phyloP scores from a whole-genome alignment of 2,797 vertebrate species.

The Characodon lateralis region DNA sequence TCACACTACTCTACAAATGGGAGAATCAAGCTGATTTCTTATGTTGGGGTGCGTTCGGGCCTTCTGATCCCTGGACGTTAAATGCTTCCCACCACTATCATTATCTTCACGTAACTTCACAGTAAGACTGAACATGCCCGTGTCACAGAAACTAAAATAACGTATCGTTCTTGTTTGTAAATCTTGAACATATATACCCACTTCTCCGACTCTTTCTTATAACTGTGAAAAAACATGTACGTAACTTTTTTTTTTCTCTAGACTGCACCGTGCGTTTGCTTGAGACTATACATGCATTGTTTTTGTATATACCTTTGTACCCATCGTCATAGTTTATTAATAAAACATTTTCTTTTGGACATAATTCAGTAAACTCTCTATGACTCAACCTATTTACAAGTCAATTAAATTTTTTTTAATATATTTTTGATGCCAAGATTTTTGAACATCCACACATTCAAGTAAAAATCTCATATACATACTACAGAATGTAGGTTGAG shows the following conservation, averaged over 20 bases:
- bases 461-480: constrained; percentile 82
- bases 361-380: constrained; percentile 77
- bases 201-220: constrained; percentile 53
- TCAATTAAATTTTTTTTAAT: constrained; percentile 66
- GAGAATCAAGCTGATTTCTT: constrained; percentile 71
- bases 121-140: constrained; percentile 86
- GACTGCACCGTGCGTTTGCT: constrained; percentile 87
- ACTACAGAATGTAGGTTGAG: constrained; percentile 68
- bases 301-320: constrained; percentile 79
- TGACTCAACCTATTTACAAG: constrained; percentile 81
- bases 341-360: constrained; percentile 81
- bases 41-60: constrained; percentile 58
- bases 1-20: constrained; percentile 88
- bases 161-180: constrained; percentile 64
- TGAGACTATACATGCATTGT: constrained; percentile 89
- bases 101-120: constrained; percentile 78
- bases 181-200: constrained; percentile 64
- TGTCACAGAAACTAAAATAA: constrained; percentile 81
- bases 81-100: constrained; percentile 38
- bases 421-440: constrained; percentile 77
- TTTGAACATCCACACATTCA: constrained; percentile 82
- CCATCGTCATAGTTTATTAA: constrained; percentile 74
- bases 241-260: constrained; percentile 72
- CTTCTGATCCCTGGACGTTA: constrained; percentile 42
- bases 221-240: constrained; percentile 80